Base-by-base conservation (phyloP, 2,113 vertebrate genomes). In the Lepus timidus region DNA sequence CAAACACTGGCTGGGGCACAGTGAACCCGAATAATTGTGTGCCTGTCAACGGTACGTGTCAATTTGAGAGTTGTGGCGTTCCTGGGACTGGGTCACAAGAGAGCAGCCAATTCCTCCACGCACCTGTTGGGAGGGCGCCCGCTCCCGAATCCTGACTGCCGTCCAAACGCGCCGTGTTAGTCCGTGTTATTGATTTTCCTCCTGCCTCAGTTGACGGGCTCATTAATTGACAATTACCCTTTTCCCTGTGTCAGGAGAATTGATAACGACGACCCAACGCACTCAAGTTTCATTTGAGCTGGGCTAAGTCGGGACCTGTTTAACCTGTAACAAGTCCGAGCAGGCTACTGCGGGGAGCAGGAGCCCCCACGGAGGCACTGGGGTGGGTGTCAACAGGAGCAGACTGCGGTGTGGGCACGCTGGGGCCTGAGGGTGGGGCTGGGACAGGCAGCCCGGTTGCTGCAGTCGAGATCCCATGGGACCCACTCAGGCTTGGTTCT, bases 191-290 rank as follows among this genome's bases (percentile, higher is more conserved):
- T 97, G 98, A 98, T 98, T 98, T 97, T 92, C 51, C 96, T 96
- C 97, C 94, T 17, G 68, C 86, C 95, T 95, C 97, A 94, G 94
- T 93, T 84, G 75, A 98, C 97, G 95, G 97, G 97, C 96, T 98
- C 89, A 25, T 98, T 98, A 98, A 98, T 98, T 98, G 98, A 98
- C 98, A 98, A 98, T 98, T 98, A 98, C 97, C 96, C 98, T 98
- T 98, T 98, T 97, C 95, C 88, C 94, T 62, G 76, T 97, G 97
- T 98, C 98, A 96, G 97, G 94, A 98, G 97, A 98, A 98, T 97
- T 97, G 97, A 97, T 93, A 17, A 88, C 87, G 94, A 82, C 29
- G 92, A 97, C 95, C 95, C 1, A 17, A 98, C 97, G 93, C 97
- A 95, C 97, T 98, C 97, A 36, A 93, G 97, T 98, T 98, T 98